phyloP scores from a whole-genome alignment of 2,797 vertebrate species.

The Halcyon smyrnensis region DNA sequence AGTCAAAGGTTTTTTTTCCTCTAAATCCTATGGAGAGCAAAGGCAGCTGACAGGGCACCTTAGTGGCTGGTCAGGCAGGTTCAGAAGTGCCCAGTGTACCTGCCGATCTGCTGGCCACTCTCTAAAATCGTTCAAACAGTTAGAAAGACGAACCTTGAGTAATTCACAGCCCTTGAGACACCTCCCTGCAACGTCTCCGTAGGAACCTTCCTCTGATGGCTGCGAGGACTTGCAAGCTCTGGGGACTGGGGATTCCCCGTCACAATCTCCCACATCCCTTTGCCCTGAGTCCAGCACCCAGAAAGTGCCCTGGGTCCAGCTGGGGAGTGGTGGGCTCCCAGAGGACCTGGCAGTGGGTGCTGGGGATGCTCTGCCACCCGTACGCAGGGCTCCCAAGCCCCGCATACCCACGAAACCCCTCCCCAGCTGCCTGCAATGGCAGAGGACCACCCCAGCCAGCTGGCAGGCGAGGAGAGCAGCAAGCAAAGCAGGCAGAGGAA shows the following conservation, averaged over 20 bases:
- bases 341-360: too few species aligned
- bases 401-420: constrained; percentile 18
- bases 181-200: accelerated
- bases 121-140: background rate
- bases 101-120: background rate
- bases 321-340: background rate
- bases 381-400: background rate
- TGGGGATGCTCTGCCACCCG: constrained; percentile 23
- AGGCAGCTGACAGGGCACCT: background rate
- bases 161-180: background rate
- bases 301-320: background rate
- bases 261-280: background rate
- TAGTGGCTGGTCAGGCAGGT: background rate
- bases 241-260: background rate
- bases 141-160: background rate
- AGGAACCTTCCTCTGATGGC: background rate
- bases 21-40: background rate
- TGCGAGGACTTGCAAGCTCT: background rate
- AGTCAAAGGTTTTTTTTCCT: background rate
- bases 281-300: background rate
- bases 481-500: constrained; percentile 31
- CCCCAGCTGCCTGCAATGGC: constrained; percentile 31
- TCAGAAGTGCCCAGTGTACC: background rate
- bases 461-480: constrained; percentile 33
- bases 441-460: constrained; percentile 41